phyloP scores from a whole-genome alignment of 2,797 vertebrate genomes.

The Otus scops region DNA sequence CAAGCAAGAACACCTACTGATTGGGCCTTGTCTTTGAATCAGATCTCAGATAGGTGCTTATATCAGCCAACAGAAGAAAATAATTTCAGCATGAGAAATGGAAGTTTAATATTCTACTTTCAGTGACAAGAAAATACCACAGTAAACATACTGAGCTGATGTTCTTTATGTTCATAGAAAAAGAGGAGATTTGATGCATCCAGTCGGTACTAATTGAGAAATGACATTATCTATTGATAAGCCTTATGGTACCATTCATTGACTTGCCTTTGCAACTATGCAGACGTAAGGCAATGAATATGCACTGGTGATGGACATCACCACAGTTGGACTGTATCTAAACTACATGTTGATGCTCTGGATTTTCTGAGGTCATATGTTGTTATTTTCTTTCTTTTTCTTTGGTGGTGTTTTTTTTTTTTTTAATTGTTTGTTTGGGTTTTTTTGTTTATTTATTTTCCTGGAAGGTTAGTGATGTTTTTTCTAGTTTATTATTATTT shows the following conservation, averaged over 20 bases:
- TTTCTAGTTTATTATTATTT: background rate
- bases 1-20: background rate
- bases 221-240: background rate
- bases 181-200: background rate
- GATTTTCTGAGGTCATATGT: background rate
- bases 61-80: background rate
- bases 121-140: background rate
- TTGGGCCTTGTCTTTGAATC: background rate
- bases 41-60: background rate
- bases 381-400: background rate
- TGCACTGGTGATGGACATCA: background rate
- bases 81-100: background rate
- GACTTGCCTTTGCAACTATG: background rate
- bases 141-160: background rate
- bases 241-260: background rate
- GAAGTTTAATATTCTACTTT: background rate
- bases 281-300: background rate
- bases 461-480: background rate
- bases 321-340: background rate
- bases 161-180: background rate
- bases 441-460: background rate
- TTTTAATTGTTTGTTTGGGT: rapidly evolving
- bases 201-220: background rate
- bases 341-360: background rate
- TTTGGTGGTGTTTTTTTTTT: too few species aligned